Conservation (phyloP, 2,888 invertebrate species). For the Lasioglossum morio region DNA sequence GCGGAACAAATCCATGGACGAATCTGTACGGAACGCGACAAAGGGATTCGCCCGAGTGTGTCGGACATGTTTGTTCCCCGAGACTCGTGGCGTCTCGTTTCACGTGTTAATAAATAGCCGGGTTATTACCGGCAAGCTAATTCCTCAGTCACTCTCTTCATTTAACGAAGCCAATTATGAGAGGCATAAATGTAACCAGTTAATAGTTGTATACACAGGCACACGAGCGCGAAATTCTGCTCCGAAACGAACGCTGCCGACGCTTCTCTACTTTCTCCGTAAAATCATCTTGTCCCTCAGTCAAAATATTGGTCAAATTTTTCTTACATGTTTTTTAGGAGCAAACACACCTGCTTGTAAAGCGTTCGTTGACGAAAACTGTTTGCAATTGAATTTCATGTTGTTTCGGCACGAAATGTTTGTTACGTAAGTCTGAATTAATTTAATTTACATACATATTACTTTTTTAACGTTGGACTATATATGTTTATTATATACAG, state of each 20-base stretch:
- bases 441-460: too few species aligned
- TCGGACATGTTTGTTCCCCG: constrained; percentile 46
- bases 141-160: constrained; percentile 83
- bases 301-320: neutral
- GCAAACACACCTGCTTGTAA: neutral
- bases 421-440: too few species aligned
- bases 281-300: too few species aligned
- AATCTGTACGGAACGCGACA: neutral
- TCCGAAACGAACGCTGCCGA: constrained; percentile 19
- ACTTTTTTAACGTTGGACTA: too few species aligned
- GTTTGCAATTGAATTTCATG: neutral
- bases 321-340: neutral
- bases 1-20: neutral
- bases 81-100: constrained; percentile 72
- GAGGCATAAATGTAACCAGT: constrained; percentile 83
- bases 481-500: too few species aligned
- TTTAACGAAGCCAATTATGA: constrained; percentile 84
- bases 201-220: constrained; percentile 82
- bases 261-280: constrained; percentile 20
- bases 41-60: constrained; percentile 32
- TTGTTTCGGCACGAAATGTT: too few species aligned
- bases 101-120: constrained; percentile 84
- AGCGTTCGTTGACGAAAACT: neutral
- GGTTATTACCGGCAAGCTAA: constrained; percentile 83
- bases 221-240: constrained; percentile 68